Base-by-base conservation (phyloP, 2,888 invertebrate species). In the Patella depressa region DNA sequence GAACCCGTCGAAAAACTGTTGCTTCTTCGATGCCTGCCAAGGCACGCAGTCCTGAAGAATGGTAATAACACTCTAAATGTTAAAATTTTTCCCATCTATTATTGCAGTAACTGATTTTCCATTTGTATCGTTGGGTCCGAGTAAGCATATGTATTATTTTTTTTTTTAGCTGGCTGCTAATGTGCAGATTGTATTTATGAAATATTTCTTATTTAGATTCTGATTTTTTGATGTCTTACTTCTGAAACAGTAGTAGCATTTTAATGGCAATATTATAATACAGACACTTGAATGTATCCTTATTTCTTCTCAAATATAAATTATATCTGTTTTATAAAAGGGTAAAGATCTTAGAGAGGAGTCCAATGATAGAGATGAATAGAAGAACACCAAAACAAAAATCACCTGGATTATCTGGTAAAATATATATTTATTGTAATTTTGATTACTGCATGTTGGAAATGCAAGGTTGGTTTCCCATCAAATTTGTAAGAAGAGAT, bases 341-440 rank as follows among this genome's bases (percentile, higher is more conserved):
- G 85, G 85, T 90, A 19, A 80, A 88, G 53, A 80, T 90, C 2
- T 83, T 90, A 17, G 82, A 79, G 53, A 85, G 84, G 70, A 89
- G 89, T 79, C 90, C 90, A 3, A 90, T 90, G 90, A 79, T 90
- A 19, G 90, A 90, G 76, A 88, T 90, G 87, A 81, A 81, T 55
- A 81, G 90, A 72, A 83, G 88, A 59, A 82, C 80, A 69, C 80
- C 84, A 14, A 87, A 85, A 70, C 78, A 80, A 65, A 75, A 80
- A 54, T 75, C 79, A 45, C 71, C 75, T 72, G 81, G 81, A 65
- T 15, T 19, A 65, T 11, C 65, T 24, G 65, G 65, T 65, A 65
- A 65, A 45, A 45, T 9, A 45, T 9, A 45, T 45, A 45, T 45
- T 45, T 45, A 45, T 45, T 1, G 45, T 34, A 34, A 34, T 7